phyloP scores from a whole-genome alignment of 2,888 invertebrate species.

The Smittia sp. region DNA sequence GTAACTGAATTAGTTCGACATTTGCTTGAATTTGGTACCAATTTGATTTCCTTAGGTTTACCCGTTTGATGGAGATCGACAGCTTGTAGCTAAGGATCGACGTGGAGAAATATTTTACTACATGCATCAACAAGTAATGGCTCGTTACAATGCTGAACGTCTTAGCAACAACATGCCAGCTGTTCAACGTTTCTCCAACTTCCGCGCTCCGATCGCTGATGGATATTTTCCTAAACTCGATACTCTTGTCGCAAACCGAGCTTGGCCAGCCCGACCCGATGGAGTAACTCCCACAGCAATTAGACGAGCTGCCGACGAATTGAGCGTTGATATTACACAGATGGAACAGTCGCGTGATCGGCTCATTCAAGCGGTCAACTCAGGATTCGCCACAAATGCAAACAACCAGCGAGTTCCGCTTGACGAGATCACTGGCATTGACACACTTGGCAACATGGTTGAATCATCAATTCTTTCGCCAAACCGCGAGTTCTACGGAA shows the following conservation, averaged over 20 bases:
- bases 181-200: constrained; percentile 62
- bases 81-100: constrained; percentile 58
- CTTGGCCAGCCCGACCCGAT: constrained; percentile 70
- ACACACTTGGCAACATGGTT: constrained; percentile 74
- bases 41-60: too few relatives aligned
- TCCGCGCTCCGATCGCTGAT: constrained; percentile 68
- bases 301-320: neutral
- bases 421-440: constrained; percentile 69
- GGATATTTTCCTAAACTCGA: constrained; percentile 84
- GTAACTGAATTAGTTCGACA: too few relatives aligned
- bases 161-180: constrained; percentile 67
- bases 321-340: constrained; percentile 59
- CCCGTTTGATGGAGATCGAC: constrained; percentile 48
- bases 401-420: constrained; percentile 58
- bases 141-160: constrained; percentile 73
- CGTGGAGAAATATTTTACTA: constrained; percentile 66
- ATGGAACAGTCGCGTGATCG: constrained; percentile 19
- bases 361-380: constrained; percentile 2
- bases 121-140: constrained; percentile 61
- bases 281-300: neutral
- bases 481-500: constrained; percentile 70
- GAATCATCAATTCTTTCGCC: constrained; percentile 69
- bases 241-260: constrained; percentile 69
- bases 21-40: too few relatives aligned
- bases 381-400: neutral